phyloP scores from a whole-genome alignment of 2,113 vertebrate genomes.

The Odocoileus hemionus region DNA sequence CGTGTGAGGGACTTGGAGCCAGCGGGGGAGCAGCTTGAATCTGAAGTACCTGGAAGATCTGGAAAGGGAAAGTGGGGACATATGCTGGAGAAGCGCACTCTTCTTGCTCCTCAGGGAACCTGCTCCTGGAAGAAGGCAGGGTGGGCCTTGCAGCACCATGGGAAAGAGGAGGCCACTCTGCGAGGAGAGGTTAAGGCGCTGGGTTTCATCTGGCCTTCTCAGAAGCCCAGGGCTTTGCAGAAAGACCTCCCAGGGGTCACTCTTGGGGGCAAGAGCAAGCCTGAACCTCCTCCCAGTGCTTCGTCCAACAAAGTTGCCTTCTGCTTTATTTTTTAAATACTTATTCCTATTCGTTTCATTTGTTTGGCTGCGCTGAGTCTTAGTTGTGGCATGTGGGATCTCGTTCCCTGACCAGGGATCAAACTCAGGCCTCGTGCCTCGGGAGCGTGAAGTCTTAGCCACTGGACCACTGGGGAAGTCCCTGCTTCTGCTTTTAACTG shows the following conservation, averaged over 20 bases:
- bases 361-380: background rate
- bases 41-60: background rate
- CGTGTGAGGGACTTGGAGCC: background rate
- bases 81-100: background rate
- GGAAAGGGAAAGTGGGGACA: background rate
- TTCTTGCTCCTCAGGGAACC: background rate
- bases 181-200: too few species aligned
- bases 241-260: background rate
- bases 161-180: too few species aligned
- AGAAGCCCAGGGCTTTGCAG: background rate
- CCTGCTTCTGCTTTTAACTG: background rate
- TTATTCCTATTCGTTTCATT: background rate
- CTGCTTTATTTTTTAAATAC: background rate
- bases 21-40: background rate
- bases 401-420: background rate
- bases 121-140: background rate
- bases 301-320: background rate
- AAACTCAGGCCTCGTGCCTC: background rate
- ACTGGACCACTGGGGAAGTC: background rate
- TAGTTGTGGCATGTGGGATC: background rate
- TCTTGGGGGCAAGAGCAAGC: background rate
- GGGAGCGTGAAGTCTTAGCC: background rate
- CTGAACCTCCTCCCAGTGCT: background rate
- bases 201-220: background rate
- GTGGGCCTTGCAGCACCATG: fast-evolving